Evolutionary conservation across 1,140 invertebrate species (phyloP).

Genomic region (Cotesia vestalis): DNA sequence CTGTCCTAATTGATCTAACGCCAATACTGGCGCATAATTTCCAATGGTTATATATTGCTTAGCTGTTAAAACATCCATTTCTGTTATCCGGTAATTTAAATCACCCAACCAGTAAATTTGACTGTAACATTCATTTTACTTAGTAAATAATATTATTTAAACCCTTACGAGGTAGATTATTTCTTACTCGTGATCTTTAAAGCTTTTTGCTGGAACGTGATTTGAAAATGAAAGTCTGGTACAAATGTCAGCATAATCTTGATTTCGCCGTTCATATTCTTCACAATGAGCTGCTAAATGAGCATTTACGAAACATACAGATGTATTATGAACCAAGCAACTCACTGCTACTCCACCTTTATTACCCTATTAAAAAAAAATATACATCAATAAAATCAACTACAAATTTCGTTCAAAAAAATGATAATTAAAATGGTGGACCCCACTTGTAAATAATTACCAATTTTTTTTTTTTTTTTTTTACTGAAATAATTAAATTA

Average conservation of each 20-base stretch:
- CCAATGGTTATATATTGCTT: slow-evolving; percentile 76
- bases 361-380: slow-evolving; percentile 76
- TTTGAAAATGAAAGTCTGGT: slow-evolving; percentile 75
- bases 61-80: slow-evolving; percentile 77
- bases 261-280: slow-evolving; percentile 93
- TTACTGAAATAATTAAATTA: slow-evolving; percentile 19
- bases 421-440: too few species aligned
- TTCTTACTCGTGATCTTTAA: slow-evolving; percentile 93
- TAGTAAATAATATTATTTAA: not conserved
- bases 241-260: slow-evolving; percentile 93
- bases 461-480: not conserved
- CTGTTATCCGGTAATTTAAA: slow-evolving; percentile 94
- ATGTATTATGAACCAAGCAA: slow-evolving; percentile 90
- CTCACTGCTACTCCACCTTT: slow-evolving; percentile 97
- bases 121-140: slow-evolving; percentile 63
- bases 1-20: slow-evolving; percentile 85
- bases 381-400: too few species aligned
- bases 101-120: slow-evolving; percentile 98
- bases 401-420: too few species aligned
- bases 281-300: slow-evolving; percentile 97
- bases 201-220: slow-evolving; percentile 75
- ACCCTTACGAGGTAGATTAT: not conserved
- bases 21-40: slow-evolving; percentile 75
- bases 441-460: too few species aligned
- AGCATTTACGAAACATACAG: slow-evolving; percentile 96